Percentiles rank a stretch among this genome's conserved stretches.
These are phyloP conservation scores for Heliconius hewitsoni DNA, from an alignment of 1,140 invertebrate species.

Conservation along the genomic window DNA sequence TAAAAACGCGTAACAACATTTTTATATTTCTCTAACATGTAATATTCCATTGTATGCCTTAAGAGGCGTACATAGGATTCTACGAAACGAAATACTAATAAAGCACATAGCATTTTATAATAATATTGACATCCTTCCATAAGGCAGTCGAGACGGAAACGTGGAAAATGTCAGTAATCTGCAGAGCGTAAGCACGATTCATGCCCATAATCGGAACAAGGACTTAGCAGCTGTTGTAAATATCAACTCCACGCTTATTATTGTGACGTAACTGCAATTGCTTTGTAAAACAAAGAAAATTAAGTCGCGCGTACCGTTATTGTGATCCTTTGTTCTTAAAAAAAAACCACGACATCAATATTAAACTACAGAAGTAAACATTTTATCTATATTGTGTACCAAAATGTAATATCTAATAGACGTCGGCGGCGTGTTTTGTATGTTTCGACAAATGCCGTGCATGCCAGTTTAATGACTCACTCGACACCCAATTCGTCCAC, in stretches of 20 bases:
- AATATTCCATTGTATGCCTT: conserved; percentile 19
- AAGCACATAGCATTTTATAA: conserved; percentile 51
- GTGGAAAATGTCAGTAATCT: conserved; percentile 79
- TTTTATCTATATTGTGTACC: not conserved
- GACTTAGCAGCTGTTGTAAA: conserved; percentile 77
- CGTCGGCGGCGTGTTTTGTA: conserved; percentile 48
- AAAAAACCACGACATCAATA: not conserved
- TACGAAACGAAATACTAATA: conserved; percentile 33
- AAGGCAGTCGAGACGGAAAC: conserved; percentile 76
- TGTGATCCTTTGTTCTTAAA: conserved; percentile 52
- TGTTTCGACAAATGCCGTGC: conserved; percentile 60
- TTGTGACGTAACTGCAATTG: conserved; percentile 73
- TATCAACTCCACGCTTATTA: conserved; percentile 73
- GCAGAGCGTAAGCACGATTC: conserved; percentile 71
- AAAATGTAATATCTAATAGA: conserved; percentile 12
- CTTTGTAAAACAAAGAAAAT: conserved; percentile 72
- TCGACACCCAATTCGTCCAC: conserved; percentile 39
- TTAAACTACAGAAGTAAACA: not conserved
- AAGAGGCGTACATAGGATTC: conserved; percentile 31
- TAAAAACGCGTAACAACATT: conserved; percentile 21
- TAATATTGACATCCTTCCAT: conserved; percentile 76
- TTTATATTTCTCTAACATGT: conserved; percentile 11
- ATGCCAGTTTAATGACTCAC: conserved; percentile 64
- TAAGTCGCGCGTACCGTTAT: conserved; percentile 39
- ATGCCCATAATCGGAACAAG: conserved; percentile 79